These are phyloP conservation scores for Trichonephila clavipes DNA, from an alignment of 1,140 invertebrate species.

Conservation along the genomic window DNA sequence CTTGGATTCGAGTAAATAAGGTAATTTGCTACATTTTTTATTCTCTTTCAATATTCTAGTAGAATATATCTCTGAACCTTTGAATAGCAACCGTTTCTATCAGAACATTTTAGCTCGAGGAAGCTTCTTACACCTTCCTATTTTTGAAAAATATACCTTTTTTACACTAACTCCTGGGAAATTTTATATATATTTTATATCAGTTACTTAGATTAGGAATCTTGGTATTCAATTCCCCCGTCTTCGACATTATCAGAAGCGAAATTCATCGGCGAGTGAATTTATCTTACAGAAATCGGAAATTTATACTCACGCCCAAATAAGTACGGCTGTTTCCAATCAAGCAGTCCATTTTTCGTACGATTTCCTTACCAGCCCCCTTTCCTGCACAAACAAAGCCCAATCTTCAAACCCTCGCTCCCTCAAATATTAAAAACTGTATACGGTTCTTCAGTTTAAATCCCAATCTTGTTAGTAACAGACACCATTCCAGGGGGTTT, in stretches of 20 bases:
- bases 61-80: too few relatives aligned
- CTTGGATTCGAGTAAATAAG: too few relatives aligned
- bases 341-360: background rate
- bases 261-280: background rate
- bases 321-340: slow-evolving; percentile 1
- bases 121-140: too few relatives aligned
- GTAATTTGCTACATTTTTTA: too few relatives aligned
- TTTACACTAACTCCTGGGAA: too few relatives aligned
- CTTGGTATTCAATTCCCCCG: background rate
- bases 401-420: background rate
- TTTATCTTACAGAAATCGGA: background rate
- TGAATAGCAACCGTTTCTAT: too few relatives aligned
- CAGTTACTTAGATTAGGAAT: background rate
- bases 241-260: background rate
- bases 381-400: background rate
- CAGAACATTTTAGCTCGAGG: too few relatives aligned
- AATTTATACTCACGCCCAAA: slow-evolving; percentile 7
- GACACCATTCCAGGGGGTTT: background rate
- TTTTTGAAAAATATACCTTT: too few relatives aligned
- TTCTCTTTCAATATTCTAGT: too few relatives aligned
- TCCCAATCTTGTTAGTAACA: slow-evolving; percentile 36
- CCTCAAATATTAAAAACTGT: slow-evolving; percentile 51
- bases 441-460: slow-evolving; percentile 28
- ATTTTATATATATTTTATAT: background rate
- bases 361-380: background rate